A percentile compares a stretch with the other conserved stretches of the same genome.
Evolutionary conservation across 2,797 vertebrate species (phyloP).

Genomic region (Morelia viridis): DNA sequence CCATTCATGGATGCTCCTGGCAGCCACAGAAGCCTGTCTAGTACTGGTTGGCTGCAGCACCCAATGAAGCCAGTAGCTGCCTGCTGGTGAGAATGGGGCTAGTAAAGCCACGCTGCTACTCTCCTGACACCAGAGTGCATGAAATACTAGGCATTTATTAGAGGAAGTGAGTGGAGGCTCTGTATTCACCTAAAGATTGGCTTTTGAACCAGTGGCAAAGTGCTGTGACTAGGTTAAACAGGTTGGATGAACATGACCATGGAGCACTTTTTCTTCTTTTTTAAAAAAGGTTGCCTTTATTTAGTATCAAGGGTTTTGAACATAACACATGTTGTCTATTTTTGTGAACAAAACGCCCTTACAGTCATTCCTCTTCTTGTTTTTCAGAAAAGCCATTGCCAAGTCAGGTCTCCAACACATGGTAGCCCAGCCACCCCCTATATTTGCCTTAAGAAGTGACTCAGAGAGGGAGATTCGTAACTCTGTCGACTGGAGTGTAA

Average conservation of each 20-base stretch:
- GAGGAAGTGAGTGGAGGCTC: neutral
- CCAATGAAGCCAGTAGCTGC: neutral
- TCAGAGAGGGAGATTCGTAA: conserved; percentile 81
- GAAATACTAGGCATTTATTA: neutral
- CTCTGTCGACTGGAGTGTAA: conserved; percentile 93
- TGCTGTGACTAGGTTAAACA: neutral
- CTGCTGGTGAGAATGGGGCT: neutral
- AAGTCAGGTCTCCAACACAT: conserved; percentile 89
- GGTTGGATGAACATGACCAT: neutral
- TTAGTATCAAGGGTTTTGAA: neutral
- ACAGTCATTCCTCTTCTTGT: conserved; percentile 40
- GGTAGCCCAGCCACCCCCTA: conserved; percentile 78
- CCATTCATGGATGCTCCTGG: neutral
- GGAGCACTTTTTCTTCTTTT: neutral
- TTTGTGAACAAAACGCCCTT: conserved; percentile 28
- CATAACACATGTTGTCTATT: conserved; percentile 1
- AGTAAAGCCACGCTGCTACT: neutral
- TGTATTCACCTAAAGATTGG: neutral
- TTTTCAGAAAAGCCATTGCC: conserved; percentile 91
- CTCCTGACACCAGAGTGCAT: neutral
- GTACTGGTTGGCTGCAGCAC: neutral
- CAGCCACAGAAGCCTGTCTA: neutral
- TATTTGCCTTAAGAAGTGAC: conserved; percentile 74
- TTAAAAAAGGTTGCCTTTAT: neutral
- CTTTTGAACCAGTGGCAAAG: neutral